Evolutionary conservation across 53 echinoderm and acorn worm genomes (phyloP).

Genomic region (Hippasteria phrygiana): DNA sequence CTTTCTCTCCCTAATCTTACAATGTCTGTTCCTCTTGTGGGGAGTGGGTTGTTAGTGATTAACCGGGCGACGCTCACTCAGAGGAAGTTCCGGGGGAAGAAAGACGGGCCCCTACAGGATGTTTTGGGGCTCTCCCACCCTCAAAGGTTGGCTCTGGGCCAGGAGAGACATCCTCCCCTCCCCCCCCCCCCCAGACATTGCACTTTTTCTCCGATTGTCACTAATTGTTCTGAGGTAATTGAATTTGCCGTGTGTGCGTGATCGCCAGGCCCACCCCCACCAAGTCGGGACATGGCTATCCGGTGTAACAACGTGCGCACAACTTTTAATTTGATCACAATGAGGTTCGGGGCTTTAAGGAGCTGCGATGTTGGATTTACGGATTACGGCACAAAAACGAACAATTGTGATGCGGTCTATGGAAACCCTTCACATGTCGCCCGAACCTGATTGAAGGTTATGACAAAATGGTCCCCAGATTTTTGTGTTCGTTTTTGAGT

Average conservation of each 20-base stretch:
- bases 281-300: background rate
- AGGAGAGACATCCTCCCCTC: background rate
- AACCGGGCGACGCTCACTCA: constrained; percentile 6
- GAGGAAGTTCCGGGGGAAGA: background rate
- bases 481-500: too few species aligned
- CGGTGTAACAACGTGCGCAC: background rate
- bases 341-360: background rate
- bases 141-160: constrained; percentile 37
- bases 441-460: too few species aligned
- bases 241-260: constrained; percentile 40
- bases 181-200: background rate
- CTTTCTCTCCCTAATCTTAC: constrained; percentile 10
- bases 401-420: too few species aligned
- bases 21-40: background rate
- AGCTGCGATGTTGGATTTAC: background rate
- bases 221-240: constrained; percentile 52
- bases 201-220: constrained; percentile 4
- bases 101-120: background rate
- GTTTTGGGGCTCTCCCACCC: constrained; percentile 56
- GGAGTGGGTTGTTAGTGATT: constrained; percentile 16
- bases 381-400: background rate
- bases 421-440: too few species aligned
- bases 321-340: background rate
- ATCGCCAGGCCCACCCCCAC: constrained; percentile 13
- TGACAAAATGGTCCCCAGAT: too few species aligned